Evolutionary conservation across 2,888 invertebrate species (phyloP).

Genomic region (Diarsia mendica): DNA sequence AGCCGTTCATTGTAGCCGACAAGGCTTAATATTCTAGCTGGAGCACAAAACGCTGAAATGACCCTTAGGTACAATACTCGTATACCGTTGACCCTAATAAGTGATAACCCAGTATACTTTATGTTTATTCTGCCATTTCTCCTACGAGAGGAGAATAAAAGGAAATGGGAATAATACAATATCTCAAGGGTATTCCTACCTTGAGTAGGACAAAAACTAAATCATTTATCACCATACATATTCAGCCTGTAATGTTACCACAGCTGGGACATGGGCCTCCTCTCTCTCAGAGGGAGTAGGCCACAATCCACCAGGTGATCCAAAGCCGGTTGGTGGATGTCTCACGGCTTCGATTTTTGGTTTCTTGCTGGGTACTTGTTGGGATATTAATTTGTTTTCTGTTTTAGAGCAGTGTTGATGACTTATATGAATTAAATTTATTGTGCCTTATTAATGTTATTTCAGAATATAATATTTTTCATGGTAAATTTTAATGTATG

Average conservation of each 20-base stretch:
- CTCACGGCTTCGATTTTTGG: background rate
- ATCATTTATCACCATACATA: background rate
- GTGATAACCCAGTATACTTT: conserved; percentile 7
- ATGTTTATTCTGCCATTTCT: background rate
- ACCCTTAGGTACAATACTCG: conserved; percentile 10
- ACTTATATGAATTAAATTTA: background rate
- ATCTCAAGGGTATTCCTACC: conserved; percentile 4
- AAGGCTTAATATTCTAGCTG: background rate
- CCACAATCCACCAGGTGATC: background rate
- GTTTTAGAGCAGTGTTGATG: background rate
- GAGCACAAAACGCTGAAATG: background rate
- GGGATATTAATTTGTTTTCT: background rate
- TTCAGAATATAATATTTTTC: background rate
- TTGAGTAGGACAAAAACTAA: background rate
- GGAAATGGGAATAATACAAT: conserved; percentile 2
- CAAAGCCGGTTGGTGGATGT: background rate
- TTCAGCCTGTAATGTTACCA: background rate
- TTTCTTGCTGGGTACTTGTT: background rate
- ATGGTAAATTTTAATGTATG: conserved; percentile 4
- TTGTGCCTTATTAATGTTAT: background rate
- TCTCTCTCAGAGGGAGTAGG: background rate
- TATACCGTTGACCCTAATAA: conserved; percentile 40
- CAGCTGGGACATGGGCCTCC: background rate
- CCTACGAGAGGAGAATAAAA: conserved; percentile 4
- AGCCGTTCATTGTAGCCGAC: background rate